Conservation (phyloP, 1,140 invertebrate genomes). For the Matsumurasca onukii region DNA sequence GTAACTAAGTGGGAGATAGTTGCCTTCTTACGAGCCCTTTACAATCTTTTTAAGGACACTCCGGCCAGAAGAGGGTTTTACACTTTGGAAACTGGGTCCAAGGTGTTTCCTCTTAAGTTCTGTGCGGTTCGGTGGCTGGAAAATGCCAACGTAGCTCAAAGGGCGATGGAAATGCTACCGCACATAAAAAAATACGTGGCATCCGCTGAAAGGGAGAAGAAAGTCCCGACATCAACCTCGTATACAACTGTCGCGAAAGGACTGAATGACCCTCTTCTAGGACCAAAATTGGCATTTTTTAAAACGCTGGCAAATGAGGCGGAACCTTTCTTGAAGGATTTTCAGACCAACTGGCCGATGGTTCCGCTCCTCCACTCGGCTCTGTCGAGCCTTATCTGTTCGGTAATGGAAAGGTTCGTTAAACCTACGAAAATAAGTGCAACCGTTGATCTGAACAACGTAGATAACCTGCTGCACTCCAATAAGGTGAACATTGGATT, state of each 20-base stretch:
- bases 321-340: slow-evolving; percentile 34
- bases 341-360: slow-evolving; percentile 35
- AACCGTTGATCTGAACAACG: slow-evolving; percentile 3
- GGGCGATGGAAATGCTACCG: background rate
- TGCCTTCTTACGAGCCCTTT: background rate
- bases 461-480: slow-evolving; percentile 6
- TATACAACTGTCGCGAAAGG: background rate
- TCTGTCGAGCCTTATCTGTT: background rate
- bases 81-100: background rate
- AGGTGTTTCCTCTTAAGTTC: background rate
- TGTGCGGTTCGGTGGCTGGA: no score
- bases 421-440: background rate
- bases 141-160: background rate
- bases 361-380: slow-evolving; percentile 30
- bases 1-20: no score
- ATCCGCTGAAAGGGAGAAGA: no score
- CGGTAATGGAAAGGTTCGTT: background rate
- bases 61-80: background rate
- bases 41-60: background rate
- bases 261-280: slow-evolving; percentile 8
- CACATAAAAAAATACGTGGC: background rate
- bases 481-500: slow-evolving; percentile 9
- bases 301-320: slow-evolving; percentile 23
- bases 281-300: slow-evolving; percentile 3
- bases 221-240: background rate